These are phyloP conservation scores for Orthosia incerta DNA, from an alignment of 2,888 invertebrate genomes.

Conservation along the genomic window DNA sequence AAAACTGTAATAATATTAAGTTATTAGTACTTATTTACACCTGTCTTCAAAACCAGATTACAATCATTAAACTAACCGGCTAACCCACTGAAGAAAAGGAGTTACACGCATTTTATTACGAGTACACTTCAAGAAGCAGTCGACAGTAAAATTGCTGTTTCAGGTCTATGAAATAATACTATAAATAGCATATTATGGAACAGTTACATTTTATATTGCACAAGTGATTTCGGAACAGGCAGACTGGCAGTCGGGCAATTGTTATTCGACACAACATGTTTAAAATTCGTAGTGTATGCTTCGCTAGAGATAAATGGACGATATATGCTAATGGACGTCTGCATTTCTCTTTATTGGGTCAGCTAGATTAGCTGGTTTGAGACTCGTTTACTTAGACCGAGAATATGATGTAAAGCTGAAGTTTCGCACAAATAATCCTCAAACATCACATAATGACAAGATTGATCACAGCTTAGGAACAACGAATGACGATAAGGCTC, in stretches of 20 bases:
- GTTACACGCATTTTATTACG: conserved; percentile 31
- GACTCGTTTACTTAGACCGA: conserved; percentile 9
- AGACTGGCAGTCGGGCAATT: conserved; percentile 18
- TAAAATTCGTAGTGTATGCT: conserved; percentile 53
- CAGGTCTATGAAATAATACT: conserved; percentile 59
- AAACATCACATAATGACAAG: background rate
- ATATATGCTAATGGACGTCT: conserved; percentile 42
- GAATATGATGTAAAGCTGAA: background rate
- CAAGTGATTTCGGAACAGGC: conserved; percentile 54
- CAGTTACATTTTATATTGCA: conserved; percentile 55
- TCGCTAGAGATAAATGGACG: conserved; percentile 51
- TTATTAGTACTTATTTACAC: conserved; percentile 3
- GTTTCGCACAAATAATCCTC: background rate
- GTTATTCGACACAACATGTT: conserved; percentile 42
- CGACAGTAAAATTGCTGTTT: conserved; percentile 38
- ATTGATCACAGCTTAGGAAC: background rate
- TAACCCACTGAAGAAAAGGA: conserved; percentile 19
- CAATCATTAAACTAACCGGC: background rate
- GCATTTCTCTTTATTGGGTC: conserved; percentile 44
- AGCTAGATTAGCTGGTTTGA: conserved; percentile 7
- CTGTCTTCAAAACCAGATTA: conserved; percentile 16
- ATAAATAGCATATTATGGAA: conserved; percentile 55
- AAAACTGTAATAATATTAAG: background rate
- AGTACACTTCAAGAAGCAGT: conserved; percentile 25
- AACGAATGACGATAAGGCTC: background rate